Evolutionary conservation across 1,140 invertebrate genomes (phyloP), one percentile per base, ranked within the genome.

Genomic region (Monomorium pharaonis): DNA sequence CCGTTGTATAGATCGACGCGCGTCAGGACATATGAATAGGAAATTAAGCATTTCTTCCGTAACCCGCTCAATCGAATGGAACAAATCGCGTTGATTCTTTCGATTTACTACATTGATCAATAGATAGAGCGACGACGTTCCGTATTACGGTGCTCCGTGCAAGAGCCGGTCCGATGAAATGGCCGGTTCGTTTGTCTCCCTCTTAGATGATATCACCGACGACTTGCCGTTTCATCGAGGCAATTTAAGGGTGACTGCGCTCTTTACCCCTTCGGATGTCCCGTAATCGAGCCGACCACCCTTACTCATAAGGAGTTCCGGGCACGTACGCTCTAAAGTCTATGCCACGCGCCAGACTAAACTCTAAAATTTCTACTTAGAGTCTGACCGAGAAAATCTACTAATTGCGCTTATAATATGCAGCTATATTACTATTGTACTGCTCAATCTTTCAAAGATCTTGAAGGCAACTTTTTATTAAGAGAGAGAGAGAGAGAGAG

Each of bases 141-240:
- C 62, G 62, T 67, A 56, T 47, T 58, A 33, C 51, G 88, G 75
- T 81, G 77, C 65, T 81, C 65, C 58, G 30, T 21, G 58, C 27
- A 10, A n/a, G 14, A 33, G 1, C 47, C 30, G 47, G 27, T 51
- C 62, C 18, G 62, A 27, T 44, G n/a, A 72, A 87, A 89, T 75
- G 49, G 54, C 1, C 42, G 62, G 75, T 56, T 85, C 88, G 70
- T 90, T 90, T 87, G 85, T 89, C 80, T 84, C 58, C 74, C 14
- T 14, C 24, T 37, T 18, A 21, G 5, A 18, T 67, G 78, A 67
- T 88, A 85, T 86, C 72, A 72, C 78, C 85, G 76, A 18, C 88
- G 81, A 90, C 90, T 88, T 90, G 88, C 88, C 83, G 86, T 90
- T 88, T 90, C 86, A 89, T 90, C 88, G 58, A 77, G n/a, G 63